Base-by-base conservation (phyloP, 2,113 vertebrate genomes). In the Scophthalmus maximus region DNA sequence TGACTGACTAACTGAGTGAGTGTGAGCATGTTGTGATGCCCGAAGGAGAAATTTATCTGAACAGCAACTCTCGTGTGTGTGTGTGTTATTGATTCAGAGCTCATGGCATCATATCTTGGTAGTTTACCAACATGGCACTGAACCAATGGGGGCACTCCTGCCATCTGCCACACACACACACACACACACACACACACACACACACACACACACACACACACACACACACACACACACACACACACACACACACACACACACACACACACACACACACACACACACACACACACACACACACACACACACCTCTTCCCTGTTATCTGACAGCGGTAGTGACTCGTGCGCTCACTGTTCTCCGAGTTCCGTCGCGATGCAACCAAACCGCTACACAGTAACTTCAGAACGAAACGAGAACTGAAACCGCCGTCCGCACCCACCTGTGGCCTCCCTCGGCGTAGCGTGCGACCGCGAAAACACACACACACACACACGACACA, bases 341-440 rank as follows among this genome's bases (percentile, higher is more conserved):
- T 86, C 68, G n/a, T 12, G 46, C 49, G 12, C 65, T 52, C 68
- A 18, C 69, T 52, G 69, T 27, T 78, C 68, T 61, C 36, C 83
- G 53, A 57, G 88, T 85, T 63, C 66, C 59, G 27, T 81, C 88
- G 72, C 17, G 74, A 51, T 18, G 4, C n/a, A 10, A 2, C 22
- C 25, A 38, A 62, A 77, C 29, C 17, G 52, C 42, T 70, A n/a
- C n/a, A n/a, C n/a, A n/a, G 42, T 20, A 64, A 56, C 59, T 26
- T 6, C 38, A 20, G n/a, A 30, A 5, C 3, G 1, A 47, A 29
- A 64, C 6, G 2, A 26, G 18, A 55, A 15, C 22, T 0, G 10
- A 4, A 3, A 12, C 27, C 40, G 23, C 15, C 36, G 0, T 32
- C n/a, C n/a, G n/a, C n/a, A n/a, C n/a, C n/a, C 20, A 29, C 9